Base-by-base conservation (phyloP, 1,140 invertebrate genomes). In the Stratiolaelaps scimitus region DNA sequence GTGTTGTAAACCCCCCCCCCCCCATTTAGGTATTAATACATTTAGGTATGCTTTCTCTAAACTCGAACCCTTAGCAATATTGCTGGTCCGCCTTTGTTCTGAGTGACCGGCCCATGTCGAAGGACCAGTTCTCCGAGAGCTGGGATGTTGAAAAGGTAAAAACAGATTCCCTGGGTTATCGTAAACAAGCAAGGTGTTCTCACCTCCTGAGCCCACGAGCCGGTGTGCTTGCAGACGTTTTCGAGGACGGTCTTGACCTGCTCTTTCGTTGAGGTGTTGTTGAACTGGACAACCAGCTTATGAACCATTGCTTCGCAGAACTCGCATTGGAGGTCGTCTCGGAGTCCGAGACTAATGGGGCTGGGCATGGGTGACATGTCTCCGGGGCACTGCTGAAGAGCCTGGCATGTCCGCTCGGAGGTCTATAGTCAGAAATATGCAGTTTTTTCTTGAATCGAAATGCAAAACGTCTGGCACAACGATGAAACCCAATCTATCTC, bases 241-340 rank as follows among this genome's bases (percentile, higher is more conserved):
- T 60, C 15, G 23, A 60, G 53, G 26, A 60, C 53, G 4, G 53
- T 26, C 23, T 60, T 60, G 2, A 60, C 53, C 26, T 60, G 53
- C 20, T 20, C 1, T 26, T 60, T 60, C 15, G 20, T 26, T 15
- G 53, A 20, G 23, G 53, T 60, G 23, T 60, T 60, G 23, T 60
- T 60, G 23, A 60, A 60, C 34, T 60, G 53, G 26, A 60, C 53
- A 34, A 60, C 23, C 15, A 60, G 26, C 34, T 60, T 17, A 34
- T 60, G 53, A 13, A 60, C 15, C 53, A 60, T 60, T 26, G 53
- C 53, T 60, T 60, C 53, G 23, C 53, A 60, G 23, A 60, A 60
- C 23, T 60, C 53, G 53, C 53, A 60, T 60, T 60, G 26, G 15
- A 60, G 1, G 23, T 26, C 34, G 2, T 26, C 53, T 15, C 15